Percentiles rank a stretch among this genome's conserved stretches.
Evolutionary conservation across 2,888 invertebrate genomes (phyloP).

Genomic region (Tenthredo mesomela): DNA sequence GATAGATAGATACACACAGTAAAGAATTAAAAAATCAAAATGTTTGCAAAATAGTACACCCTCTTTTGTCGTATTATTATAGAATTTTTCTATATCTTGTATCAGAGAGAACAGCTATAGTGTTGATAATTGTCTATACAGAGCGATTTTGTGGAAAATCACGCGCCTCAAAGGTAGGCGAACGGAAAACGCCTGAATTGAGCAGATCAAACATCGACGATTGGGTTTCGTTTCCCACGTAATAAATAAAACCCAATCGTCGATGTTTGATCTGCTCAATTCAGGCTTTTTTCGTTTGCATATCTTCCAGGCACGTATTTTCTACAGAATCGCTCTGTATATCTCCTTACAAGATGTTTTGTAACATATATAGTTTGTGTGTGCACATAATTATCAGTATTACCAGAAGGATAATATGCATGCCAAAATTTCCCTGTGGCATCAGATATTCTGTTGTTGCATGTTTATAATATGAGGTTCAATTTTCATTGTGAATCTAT

Average conservation of each 20-base stretch:
- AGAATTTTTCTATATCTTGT: not conserved
- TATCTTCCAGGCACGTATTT: too few species aligned
- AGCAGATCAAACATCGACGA: too few species aligned
- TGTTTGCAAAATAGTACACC: slow-evolving; percentile 2
- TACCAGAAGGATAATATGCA: slow-evolving; percentile 13
- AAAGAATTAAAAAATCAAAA: slow-evolving; percentile 21
- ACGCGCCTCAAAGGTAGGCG: too few species aligned
- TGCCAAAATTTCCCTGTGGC: slow-evolving; percentile 9
- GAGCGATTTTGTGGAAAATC: too few species aligned
- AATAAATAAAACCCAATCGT: too few species aligned
- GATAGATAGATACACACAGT: slow-evolving; percentile 35
- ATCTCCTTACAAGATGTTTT: not conserved
- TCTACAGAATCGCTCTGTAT: not conserved
- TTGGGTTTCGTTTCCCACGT: too few species aligned
- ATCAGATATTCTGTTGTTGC: not conserved
- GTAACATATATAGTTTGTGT: not conserved
- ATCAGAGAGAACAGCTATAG: slow-evolving; percentile 1
- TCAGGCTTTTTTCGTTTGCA: too few species aligned
- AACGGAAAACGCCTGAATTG: too few species aligned
- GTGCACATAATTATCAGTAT: slow-evolving; percentile 27
- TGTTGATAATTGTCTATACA: slow-evolving; percentile 5
- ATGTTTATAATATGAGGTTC: not conserved
- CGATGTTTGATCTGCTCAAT: too few species aligned
- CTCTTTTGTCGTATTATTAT: not conserved
- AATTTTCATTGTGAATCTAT: not conserved